These are phyloP conservation scores for Geopemphigus sp. DNA, from an alignment of 1,140 invertebrate species.

Conservation along the genomic window DNA sequence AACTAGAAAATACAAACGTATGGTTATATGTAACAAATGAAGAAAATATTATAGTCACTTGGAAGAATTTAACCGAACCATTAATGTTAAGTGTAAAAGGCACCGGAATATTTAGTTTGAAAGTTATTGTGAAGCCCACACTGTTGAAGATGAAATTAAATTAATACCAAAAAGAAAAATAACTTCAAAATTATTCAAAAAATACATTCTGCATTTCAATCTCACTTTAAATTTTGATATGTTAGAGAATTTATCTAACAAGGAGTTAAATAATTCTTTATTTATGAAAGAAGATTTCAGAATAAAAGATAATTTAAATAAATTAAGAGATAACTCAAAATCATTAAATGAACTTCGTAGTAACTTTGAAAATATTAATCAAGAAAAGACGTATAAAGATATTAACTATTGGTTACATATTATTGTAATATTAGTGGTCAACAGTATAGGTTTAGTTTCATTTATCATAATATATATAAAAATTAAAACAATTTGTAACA, in stretches of 20 bases:
- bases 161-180: background rate
- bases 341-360: too few species aligned
- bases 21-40: background rate
- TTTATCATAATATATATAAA: too few species aligned
- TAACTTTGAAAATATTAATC: too few species aligned
- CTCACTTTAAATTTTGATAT: background rate
- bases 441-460: too few species aligned
- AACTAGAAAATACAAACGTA: background rate
- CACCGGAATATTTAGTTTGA: background rate
- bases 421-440: too few species aligned
- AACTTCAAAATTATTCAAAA: background rate
- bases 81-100: background rate
- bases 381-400: too few species aligned
- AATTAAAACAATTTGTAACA: too few species aligned
- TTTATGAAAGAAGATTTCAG: background rate
- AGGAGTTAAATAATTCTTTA: background rate
- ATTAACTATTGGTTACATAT: too few species aligned
- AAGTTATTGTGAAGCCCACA: background rate
- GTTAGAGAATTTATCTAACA: background rate
- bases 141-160: background rate
- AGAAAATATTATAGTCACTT: constrained; percentile 3
- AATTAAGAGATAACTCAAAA: background rate
- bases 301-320: background rate
- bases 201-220: background rate
- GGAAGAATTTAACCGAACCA: background rate